Evolutionary conservation across 1,140 invertebrate species (phyloP).

Genomic region (Chironomus striatipennis): DNA sequence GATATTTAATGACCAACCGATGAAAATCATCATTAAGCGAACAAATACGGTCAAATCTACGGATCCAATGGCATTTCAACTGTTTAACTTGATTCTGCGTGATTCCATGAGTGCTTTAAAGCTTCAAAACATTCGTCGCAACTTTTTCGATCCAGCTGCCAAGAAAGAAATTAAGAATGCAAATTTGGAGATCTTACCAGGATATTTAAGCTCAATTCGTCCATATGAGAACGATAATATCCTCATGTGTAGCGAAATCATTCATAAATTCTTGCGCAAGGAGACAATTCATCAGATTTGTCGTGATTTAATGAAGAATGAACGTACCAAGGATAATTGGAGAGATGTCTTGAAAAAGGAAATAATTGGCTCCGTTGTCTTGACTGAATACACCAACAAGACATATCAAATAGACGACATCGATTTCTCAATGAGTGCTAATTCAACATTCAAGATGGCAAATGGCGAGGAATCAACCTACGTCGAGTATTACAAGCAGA

Average conservation of each 20-base stretch:
- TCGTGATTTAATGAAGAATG: constrained; percentile 41
- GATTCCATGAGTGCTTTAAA: constrained; percentile 55
- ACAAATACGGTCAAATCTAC: constrained; percentile 27
- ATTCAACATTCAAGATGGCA: constrained; percentile 47
- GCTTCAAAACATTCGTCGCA: constrained; percentile 60
- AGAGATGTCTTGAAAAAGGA: constrained; percentile 48
- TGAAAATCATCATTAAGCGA: constrained; percentile 33
- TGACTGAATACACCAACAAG: constrained; percentile 90
- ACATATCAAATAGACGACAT: constrained; percentile 87
- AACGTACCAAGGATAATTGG: constrained; percentile 42
- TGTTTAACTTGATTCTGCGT: constrained; percentile 68
- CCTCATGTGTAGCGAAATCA: constrained; percentile 65
- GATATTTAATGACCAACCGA: constrained; percentile 33
- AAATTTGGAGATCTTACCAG: constrained; percentile 44
- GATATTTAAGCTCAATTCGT: constrained; percentile 68
- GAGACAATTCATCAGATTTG: constrained; percentile 53
- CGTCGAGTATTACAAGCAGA: constrained; percentile 66
- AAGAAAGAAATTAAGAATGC: not conserved
- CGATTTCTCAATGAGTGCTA: constrained; percentile 51
- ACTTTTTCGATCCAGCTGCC: constrained; percentile 61
- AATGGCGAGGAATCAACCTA: constrained; percentile 53
- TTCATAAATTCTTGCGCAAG: constrained; percentile 56
- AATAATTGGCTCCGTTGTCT: constrained; percentile 56
- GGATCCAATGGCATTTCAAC: constrained; percentile 49
- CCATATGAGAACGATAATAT: constrained; percentile 65